A percentile compares a stretch with the other conserved stretches of the same genome.
Conservation (phyloP, 2,113 vertebrate species). For the Rhabdornis inornatus region DNA sequence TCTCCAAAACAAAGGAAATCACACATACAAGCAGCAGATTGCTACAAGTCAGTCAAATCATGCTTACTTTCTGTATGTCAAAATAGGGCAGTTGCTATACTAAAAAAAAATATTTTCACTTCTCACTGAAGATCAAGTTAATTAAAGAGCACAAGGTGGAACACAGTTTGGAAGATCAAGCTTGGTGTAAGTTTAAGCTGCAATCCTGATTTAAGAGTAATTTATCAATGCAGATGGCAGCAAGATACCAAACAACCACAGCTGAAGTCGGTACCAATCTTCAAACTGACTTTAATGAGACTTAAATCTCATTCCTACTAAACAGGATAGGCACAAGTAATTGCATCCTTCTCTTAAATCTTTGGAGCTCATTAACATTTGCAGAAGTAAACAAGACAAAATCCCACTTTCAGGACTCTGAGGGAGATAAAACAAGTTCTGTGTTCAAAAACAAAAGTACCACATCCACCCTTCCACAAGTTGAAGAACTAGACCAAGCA, state of each 20-base stretch:
- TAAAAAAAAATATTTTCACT: neutral
- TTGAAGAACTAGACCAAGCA: neutral
- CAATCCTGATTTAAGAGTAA: neutral
- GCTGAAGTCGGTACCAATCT: neutral
- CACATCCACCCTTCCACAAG: neutral
- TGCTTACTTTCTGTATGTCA: neutral
- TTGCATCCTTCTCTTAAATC: slow-evolving; percentile 18
- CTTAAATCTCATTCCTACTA: slow-evolving; percentile 15
- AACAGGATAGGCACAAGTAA: slow-evolving; percentile 17
- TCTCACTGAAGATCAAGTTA: neutral
- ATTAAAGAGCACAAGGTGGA: neutral
- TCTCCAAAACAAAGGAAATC: neutral
- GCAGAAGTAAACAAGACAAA: slow-evolving; percentile 28
- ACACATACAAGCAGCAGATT: neutral
- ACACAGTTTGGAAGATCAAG: neutral
- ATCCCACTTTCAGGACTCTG: neutral
- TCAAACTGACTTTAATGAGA: slow-evolving; percentile 5
- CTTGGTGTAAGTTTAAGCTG: neutral
- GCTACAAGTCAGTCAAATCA: neutral
- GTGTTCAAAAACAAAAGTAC: neutral
- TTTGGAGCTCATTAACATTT: neutral
- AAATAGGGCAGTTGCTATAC: neutral
- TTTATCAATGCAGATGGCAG: neutral
- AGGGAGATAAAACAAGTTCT: neutral
- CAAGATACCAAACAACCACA: neutral